phyloP scores from a whole-genome alignment of 2,797 vertebrate genomes.

The Chiloscyllium punctatum region DNA sequence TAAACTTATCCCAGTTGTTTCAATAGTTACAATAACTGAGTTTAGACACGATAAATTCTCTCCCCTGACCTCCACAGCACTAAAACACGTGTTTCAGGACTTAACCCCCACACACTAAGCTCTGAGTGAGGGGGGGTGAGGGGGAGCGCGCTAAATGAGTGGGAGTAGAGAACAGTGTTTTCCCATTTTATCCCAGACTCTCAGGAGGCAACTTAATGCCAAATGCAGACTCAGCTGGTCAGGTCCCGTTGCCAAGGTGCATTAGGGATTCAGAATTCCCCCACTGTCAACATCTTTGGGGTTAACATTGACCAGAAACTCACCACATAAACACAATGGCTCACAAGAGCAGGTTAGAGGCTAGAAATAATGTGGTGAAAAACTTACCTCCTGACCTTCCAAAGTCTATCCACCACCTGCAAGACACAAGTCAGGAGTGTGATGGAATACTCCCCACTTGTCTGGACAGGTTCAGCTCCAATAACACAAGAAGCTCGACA shows the following conservation, averaged over 20 bases:
- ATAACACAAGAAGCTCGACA: no score
- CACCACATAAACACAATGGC: no score
- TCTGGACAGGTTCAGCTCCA: no score
- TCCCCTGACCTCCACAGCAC: neutral
- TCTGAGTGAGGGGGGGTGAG: no score
- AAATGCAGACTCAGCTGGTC: neutral
- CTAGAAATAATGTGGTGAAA: no score
- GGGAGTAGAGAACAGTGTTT: neutral
- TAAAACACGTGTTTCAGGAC: neutral
- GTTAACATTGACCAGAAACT: no score
- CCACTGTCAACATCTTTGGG: no score
- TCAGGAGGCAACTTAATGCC: neutral
- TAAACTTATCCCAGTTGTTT: neutral
- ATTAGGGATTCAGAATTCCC: neutral
- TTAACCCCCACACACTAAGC: neutral
- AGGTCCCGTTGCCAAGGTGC: neutral
- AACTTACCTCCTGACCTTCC: no score
- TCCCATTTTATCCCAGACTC: neutral
- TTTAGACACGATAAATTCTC: neutral
- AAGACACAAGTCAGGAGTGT: no score
- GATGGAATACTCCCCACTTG: no score
- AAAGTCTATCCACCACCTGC: no score
- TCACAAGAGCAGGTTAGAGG: no score
- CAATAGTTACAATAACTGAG: neutral
- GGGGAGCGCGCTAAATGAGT: neutral